Evolutionary conservation across 2,113 vertebrate genomes (phyloP), one percentile per base, ranked within the genome.

Genomic region (Gavia stellata): DNA sequence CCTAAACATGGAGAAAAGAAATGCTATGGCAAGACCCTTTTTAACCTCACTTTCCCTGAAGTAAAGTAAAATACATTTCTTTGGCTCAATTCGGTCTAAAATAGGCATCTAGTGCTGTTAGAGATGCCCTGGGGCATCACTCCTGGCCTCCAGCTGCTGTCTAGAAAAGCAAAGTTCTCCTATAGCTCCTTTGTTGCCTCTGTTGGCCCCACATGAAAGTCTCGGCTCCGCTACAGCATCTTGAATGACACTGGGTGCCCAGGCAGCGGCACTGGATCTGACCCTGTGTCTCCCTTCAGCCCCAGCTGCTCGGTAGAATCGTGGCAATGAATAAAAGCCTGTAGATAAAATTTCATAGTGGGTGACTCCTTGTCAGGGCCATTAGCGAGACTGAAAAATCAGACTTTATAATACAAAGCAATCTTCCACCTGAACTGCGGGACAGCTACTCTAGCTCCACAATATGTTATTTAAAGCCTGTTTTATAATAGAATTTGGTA

Each of bases 401-500:
- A 92, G 84, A 71, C 71, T 95, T 96, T 73, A 20, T 92, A 87
- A 63, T 92, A 79, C 65, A 94, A 91, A 82, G 81, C 87, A 91
- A 33, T 92, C 91, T 94, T 90, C 89, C 38, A 96, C 86, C 94
- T 95, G 89, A 94, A 88, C 58, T 50, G 29, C 1, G 2, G 86
- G 94, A 91, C 81, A 91, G 86, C 84, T 96, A 80, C 66, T 95
- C 62, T 49, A 80, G 66, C 78, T 90, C 18, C 71, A 92, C 66
- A 77, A 70, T 85, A 61, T 78, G 96, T 97, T 98, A 96, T 92
- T 97, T 94, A 96, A 95, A 97, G 72, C 86, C 84, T 90, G 92
- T 75, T 97, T 96, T 96, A 96, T 95, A 92, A 96, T 85, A 92
- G 95, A 97, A 95, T 93, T 91, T 96, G 91, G 36, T 95, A 90